Evolutionary conservation across 2,113 vertebrate species (phyloP).

Genomic region (Solea senegalensis): DNA sequence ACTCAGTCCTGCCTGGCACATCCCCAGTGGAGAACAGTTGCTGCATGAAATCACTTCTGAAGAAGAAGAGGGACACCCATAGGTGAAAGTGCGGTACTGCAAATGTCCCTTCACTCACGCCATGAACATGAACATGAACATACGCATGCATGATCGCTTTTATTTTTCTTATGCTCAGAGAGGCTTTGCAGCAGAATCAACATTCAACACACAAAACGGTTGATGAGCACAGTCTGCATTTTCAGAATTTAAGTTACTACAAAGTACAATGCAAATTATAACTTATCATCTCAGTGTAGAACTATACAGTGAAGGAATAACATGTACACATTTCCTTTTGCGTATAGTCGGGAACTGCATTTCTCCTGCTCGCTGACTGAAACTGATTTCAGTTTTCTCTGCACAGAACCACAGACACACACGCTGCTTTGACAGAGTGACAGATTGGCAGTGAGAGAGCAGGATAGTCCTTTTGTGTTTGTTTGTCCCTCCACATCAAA

Average conservation of each 20-base stretch:
- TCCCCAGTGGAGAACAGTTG: slow-evolving; percentile 4
- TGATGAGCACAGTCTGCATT: background rate
- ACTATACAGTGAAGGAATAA: background rate
- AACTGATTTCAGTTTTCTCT: slow-evolving; percentile 21
- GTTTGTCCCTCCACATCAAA: slow-evolving; percentile 61
- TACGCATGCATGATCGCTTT: background rate
- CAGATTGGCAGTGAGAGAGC: slow-evolving; percentile 56
- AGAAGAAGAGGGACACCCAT: slow-evolving; percentile 86
- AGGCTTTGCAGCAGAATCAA: background rate
- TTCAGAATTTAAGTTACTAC: background rate
- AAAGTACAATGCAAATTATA: background rate
- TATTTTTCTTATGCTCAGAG: background rate
- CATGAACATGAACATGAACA: slow-evolving; percentile 7
- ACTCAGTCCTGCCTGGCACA: slow-evolving; percentile 22
- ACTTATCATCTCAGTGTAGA: background rate
- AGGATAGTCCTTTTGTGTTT: slow-evolving; percentile 65
- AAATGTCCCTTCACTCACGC: background rate
- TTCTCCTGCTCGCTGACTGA: slow-evolving; percentile 27
- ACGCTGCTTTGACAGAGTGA: slow-evolving; percentile 48
- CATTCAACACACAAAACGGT: background rate
- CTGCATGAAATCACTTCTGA: slow-evolving; percentile 51
- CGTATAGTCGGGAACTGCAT: slow-evolving; percentile 83
- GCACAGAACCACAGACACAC: slow-evolving; percentile 22
- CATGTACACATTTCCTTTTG: slow-evolving; percentile 79
- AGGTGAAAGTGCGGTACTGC: slow-evolving; percentile 74